Evolutionary conservation across 2,888 invertebrate genomes (phyloP), one percentile per base, ranked within the genome.

Genomic region (Rhaphigaster nebulosa): DNA sequence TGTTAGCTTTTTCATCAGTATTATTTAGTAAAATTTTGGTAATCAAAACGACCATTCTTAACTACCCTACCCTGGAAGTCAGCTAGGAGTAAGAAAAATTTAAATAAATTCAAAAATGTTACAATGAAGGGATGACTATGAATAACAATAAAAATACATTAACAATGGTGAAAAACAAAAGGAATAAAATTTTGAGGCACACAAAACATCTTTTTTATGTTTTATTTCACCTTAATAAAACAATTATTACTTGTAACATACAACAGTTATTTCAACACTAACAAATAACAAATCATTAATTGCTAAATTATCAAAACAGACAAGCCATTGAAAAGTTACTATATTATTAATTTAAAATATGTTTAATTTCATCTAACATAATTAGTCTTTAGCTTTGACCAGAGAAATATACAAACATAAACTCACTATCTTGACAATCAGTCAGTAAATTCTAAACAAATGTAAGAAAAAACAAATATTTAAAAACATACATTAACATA

Each of bases 301-400:
- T 76, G 70, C 23, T 76, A 76, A 84, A 84, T 84, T 84, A 84
- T 50, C 84, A 84, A 84, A 84, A 84, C 84, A 84, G 84, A 84
- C 84, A 84, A 84, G 84, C 84, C 13, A 84, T 45, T 13, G 5
- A 76, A 3, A 45, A n/a, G 15, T 45, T n/a, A 84, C 0, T n/a
- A 84, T n/a, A 45, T 45, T 10, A 80, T 80, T 41, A 80, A 80
- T 41, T 80, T 26, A 80, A 41, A 65, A 65, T 29, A 76, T 76
- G 34, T 23, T 76, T 76, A 38, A 8, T 38, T 34, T 76, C 34
- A 38, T 38, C 18, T 76, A 76, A 76, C 6, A 76, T 76, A 38
- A 76, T 76, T 76, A 76, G 70, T 76, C 70, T 38, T 76, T 38
- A 38, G 6, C 8, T 38, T 76, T 76, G 70, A 76, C 38, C 70